Evolutionary conservation across 1,140 invertebrate species (phyloP), one percentile per base, ranked within the genome.

Genomic region (Phthorimaea operculella): DNA sequence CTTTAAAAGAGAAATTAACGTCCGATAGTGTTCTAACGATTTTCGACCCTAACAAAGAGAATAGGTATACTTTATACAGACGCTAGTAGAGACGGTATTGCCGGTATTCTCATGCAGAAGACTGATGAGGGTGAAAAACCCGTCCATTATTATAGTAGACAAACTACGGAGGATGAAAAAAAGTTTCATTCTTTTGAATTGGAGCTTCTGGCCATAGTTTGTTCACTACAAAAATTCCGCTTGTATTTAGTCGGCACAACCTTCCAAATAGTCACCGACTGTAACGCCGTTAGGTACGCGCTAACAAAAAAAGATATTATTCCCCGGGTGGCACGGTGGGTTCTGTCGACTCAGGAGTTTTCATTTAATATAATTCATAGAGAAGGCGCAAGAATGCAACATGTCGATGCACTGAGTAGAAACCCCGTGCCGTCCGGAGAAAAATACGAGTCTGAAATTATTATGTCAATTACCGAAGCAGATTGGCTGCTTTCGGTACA

Each of bases 221-320:
- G 9, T 47, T 47, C 44, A 47, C 15, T 47, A 10, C 9, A 47
- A 15, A 8, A 15, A 15, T 47, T 47, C 15, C 44, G 44, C 15
- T 47, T 47, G 14, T 47, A 8, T 47, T 47, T 47, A 14, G 8
- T 47, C 8, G 44, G 44, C 9, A 10, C 44, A 15, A 8, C 9
- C 7, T 47, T 47, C 15, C 9, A 9, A 47, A 47, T 47, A 9
- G 15, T 47, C 7, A 47, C 44, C 15, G 44, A 47, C 15, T 47
- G 44, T 14, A 47, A 47, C 15, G 9, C 44, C 15, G 44, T 47
- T 7, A 8, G 44, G 6, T 47, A 47, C 15, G 44, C 44, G 7
- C 14, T 47, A 47, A 47, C 44, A 11, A 47, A 47, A 47, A 47
- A 15, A 47, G 44, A 47, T 10, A 47, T 47, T 11, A 47, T 47